Base-by-base conservation (phyloP, 2,113 vertebrate species). In the Bujurquina vittata region DNA sequence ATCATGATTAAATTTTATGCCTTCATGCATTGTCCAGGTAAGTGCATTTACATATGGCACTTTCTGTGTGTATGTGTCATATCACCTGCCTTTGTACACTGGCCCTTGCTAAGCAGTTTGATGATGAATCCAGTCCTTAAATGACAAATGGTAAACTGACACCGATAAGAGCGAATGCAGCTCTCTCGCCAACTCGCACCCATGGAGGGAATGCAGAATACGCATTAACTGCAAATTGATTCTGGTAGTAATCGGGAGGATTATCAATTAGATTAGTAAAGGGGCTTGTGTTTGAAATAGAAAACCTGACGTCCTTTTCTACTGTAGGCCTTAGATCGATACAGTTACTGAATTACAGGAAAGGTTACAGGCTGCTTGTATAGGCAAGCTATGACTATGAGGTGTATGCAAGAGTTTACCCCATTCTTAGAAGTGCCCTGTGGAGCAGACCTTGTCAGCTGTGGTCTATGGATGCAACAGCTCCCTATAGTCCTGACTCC, bases 201-300 rank as follows among this genome's bases (percentile, higher is more conserved):
- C 0, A 17, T 14, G n/a, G 0, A 59, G 2, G 20, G 3, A 72
- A 29, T 11, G 17, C 20, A 65, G 18, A 26, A 8, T 46, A 10
- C 1, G 2, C 15, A 69, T 29, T 62, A 55, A 55, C 20, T 59
- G 60, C 26, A 69, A 3, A 75, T 55, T 0, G 11, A 40, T 58
- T 79, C 2, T 20, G 15, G n/a, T 46, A 23, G 80, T 74, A 85
- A 43, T 20, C 1, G 22, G 7, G 10, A 31, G 75, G 79, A 87
- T 81, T 85, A 84, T 74, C 59, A 55, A 84, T 77, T 62, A 67
- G 61, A 87, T 69, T 77, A 61, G 67, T 69, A 46, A 62, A 80
- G n/a, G 58, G 49, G 59, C 3, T 10, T 79, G 77, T 35, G 17
- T 63, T 75, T 83, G 9, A 80, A 80, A 80, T 63, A 4, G 1